Conservation (phyloP, 2,797 vertebrate genomes). For the Distichodus sexfasciatus region DNA sequence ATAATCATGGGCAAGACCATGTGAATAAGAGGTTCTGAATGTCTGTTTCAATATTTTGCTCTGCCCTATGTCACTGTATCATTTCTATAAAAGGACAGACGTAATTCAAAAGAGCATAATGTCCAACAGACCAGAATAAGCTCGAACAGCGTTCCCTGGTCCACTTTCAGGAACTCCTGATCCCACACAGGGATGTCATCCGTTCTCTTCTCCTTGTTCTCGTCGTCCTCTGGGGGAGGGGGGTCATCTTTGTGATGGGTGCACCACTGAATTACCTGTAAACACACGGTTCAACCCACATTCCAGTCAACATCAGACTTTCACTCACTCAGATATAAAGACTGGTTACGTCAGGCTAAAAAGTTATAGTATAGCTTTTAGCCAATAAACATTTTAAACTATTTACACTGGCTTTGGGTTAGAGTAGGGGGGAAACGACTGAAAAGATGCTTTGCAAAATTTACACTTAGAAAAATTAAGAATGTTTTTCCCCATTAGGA, state of each 20-base stretch:
- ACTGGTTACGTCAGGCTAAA: neutral
- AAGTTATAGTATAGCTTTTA: too few relatives aligned
- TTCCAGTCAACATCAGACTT: neutral
- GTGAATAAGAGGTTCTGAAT: too few relatives aligned
- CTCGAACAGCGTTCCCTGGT: slow-evolving; percentile 98
- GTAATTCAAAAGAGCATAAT: neutral
- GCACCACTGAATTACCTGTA: slow-evolving; percentile 98
- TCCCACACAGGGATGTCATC: slow-evolving; percentile 99
- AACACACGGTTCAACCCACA: neutral
- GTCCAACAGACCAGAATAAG: slow-evolving; percentile 85
- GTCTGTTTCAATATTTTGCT: too few relatives aligned
- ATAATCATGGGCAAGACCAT: too few relatives aligned
- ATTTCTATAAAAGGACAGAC: neutral
- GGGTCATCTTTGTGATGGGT: slow-evolving; percentile 99
- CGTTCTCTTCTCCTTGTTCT: slow-evolving; percentile 98
- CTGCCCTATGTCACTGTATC: too few relatives aligned
- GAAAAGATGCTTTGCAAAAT: too few relatives aligned
- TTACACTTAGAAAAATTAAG: too few relatives aligned
- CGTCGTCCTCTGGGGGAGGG: slow-evolving; percentile 97
- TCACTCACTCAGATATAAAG: neutral
- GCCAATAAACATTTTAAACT: too few relatives aligned
- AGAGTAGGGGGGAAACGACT: too few relatives aligned
- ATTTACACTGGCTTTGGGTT: too few relatives aligned
- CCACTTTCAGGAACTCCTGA: slow-evolving; percentile 99
- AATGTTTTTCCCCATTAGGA: too few relatives aligned